These are phyloP conservation scores for Aplysia californica DNA, from an alignment of 1,140 invertebrate species.

Conservation along the genomic window DNA sequence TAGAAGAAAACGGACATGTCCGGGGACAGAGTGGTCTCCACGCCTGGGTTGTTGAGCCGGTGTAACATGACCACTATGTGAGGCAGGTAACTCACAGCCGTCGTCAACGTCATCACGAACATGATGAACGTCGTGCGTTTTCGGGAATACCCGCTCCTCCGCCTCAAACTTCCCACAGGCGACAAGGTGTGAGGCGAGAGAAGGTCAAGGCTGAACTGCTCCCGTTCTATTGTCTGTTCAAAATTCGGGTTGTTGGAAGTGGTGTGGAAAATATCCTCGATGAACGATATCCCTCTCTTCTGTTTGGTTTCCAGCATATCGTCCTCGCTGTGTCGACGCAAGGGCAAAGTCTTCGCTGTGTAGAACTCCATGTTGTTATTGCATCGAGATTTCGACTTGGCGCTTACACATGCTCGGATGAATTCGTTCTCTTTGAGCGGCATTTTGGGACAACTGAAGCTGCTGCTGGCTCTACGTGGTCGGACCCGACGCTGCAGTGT, in stretches of 20 bases:
- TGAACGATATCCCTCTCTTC: constrained; percentile 10
- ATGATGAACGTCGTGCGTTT: constrained; percentile 41
- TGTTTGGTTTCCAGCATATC: background rate
- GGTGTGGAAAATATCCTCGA: constrained; percentile 25
- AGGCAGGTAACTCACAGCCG: constrained; percentile 42
- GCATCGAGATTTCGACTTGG: background rate
- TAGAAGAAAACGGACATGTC: constrained; percentile 13
- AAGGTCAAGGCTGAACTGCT: background rate
- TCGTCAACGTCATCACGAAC: constrained; percentile 42
- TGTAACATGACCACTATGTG: constrained; percentile 34
- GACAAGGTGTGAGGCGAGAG: background rate
- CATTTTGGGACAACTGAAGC: background rate
- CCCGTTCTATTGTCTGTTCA: constrained; percentile 9
- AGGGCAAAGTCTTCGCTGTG: background rate
- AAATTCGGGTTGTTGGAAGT: background rate
- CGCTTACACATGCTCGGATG: background rate
- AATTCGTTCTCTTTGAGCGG: background rate
- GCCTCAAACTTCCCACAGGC: constrained; percentile 10
- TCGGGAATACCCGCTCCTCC: constrained; percentile 18
- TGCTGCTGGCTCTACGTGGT: background rate
- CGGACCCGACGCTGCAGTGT: constrained; percentile 1
- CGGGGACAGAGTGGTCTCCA: constrained; percentile 14
- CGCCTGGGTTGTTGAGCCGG: constrained; percentile 8
- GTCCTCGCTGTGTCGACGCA: background rate
- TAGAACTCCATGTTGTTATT: background rate